Evolutionary conservation across 1,140 invertebrate genomes (phyloP), one percentile per base, ranked within the genome.

Genomic region (Papilio helenus): DNA sequence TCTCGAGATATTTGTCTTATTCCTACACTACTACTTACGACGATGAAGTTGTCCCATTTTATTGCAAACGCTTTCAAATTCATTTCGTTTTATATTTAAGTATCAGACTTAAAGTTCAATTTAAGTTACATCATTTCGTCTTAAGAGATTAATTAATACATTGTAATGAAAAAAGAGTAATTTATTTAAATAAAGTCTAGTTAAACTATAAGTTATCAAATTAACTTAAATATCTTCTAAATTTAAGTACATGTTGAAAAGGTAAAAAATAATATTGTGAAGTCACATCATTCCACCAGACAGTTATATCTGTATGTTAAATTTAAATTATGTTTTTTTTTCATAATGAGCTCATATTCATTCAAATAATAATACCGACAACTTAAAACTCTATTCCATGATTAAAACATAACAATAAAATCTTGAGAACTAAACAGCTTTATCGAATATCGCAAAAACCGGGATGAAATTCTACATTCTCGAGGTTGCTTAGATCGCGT

Each of bases 381-480:
- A 1, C 61, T 29, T 68, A 16, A 12, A 26, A 34, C 61, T 12
- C 23, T 61, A 23, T 26, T 61, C 3, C n/a, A 73, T 3, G 9
- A 55, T 68, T 55, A 26, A 58, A 49, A 39, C 10, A 46, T 44
- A 49, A 29, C 26, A 78, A 65, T 72, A 81, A 85, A 71, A 83
- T 86, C 87, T 86, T 79, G 23, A 82, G 51, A 72, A 81, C 81
- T 86, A 86, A 89, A 88, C 83, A 72, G 78, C 78, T 81, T 79
- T 85, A 83, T 82, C 73, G 82, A 68, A 42, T 82, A 72, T 81
- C 82, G 83, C 86, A 90, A 90, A 89, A 90, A 90, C 82, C 73
- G 86, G 83, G 89, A 86, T 87, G 85, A 82, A 87, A 87, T 88
- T 89, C 87, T 88, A 87, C 88, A 89, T 89, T 89, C 88, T 80